Evolutionary conservation across 1,140 invertebrate species (phyloP).

Genomic region (Nasonia giraulti): DNA sequence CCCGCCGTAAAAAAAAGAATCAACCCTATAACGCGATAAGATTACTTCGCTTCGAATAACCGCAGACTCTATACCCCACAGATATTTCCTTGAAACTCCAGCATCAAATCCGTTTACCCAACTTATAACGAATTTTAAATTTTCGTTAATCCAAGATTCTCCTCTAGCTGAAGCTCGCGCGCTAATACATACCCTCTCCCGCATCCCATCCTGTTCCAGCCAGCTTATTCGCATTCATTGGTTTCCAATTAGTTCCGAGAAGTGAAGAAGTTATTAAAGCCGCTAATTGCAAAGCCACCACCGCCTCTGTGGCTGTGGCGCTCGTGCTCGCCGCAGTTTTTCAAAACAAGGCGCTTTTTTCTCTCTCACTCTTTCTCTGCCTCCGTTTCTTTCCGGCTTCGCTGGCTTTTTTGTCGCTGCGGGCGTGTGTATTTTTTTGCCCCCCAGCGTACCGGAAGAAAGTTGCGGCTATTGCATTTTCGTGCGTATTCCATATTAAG

Average conservation of each 20-base stretch:
- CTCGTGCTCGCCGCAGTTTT: not conserved
- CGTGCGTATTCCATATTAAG: not conserved
- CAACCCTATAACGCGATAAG: not conserved
- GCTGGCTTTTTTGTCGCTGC: not conserved
- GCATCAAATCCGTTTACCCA: no score
- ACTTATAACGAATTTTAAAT: no score
- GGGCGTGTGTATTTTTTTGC: slow-evolving; percentile 28
- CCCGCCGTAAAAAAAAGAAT: not conserved
- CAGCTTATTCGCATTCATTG: slow-evolving; percentile 67
- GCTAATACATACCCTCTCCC: no score
- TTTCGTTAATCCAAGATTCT: not conserved
- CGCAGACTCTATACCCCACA: no score
- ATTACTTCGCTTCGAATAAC: no score
- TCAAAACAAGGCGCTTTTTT: not conserved
- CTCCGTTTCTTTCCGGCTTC: not conserved
- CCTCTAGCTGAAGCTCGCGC: no score
- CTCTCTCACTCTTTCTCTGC: not conserved
- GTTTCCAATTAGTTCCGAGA: slow-evolving; percentile 71
- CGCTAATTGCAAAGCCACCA: slow-evolving; percentile 63
- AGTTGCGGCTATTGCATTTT: slow-evolving; percentile 34
- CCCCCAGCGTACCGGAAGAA: slow-evolving; percentile 9
- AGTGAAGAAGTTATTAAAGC: slow-evolving; percentile 67
- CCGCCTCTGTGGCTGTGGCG: not conserved
- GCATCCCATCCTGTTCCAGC: not conserved
- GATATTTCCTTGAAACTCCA: no score